Percentiles rank a stretch among this genome's conserved stretches.
Evolutionary conservation across 2,888 invertebrate species (phyloP).

Genomic region (Dasysyrphus albostriatus): DNA sequence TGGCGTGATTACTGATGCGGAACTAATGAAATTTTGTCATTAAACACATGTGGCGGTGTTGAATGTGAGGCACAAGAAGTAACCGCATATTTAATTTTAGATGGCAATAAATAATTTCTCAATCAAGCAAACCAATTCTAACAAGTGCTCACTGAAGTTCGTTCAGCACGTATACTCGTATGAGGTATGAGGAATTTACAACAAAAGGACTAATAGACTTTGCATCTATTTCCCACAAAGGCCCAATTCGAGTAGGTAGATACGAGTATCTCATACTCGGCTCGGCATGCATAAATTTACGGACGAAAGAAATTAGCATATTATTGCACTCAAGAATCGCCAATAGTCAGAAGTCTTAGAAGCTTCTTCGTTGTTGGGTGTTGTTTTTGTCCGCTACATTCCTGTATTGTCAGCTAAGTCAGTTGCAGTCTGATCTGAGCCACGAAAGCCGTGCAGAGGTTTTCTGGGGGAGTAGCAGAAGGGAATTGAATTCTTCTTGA

Average conservation of each 20-base stretch:
- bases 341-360: slow-evolving; percentile 56
- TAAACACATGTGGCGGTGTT: slow-evolving; percentile 71
- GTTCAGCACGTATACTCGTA: neutral
- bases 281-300: slow-evolving; percentile 3
- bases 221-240: slow-evolving; percentile 45
- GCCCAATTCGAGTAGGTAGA: neutral
- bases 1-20: slow-evolving; percentile 75
- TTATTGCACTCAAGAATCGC: slow-evolving; percentile 38
- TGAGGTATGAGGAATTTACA: slow-evolving; percentile 9
- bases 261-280: slow-evolving; percentile 1
- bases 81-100: slow-evolving; percentile 73
- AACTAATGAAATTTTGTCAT: slow-evolving; percentile 76
- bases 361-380: slow-evolving; percentile 8
- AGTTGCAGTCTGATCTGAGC: slow-evolving; percentile 2
- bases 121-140: slow-evolving; percentile 62
- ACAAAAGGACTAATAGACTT: slow-evolving; percentile 45
- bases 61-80: slow-evolving; percentile 47
- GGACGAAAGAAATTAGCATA: slow-evolving; percentile 59
- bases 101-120: slow-evolving; percentile 71
- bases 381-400: slow-evolving; percentile 48
- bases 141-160: slow-evolving; percentile 53
- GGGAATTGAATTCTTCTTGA: slow-evolving; percentile 51
- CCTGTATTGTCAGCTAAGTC: slow-evolving; percentile 57
- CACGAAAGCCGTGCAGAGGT: slow-evolving; percentile 30
- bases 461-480: slow-evolving; percentile 60